Percentiles rank a stretch among this genome's conserved stretches.
Evolutionary conservation across 2,888 invertebrate species (phyloP).

Genomic region (Embidobia sp.): DNA sequence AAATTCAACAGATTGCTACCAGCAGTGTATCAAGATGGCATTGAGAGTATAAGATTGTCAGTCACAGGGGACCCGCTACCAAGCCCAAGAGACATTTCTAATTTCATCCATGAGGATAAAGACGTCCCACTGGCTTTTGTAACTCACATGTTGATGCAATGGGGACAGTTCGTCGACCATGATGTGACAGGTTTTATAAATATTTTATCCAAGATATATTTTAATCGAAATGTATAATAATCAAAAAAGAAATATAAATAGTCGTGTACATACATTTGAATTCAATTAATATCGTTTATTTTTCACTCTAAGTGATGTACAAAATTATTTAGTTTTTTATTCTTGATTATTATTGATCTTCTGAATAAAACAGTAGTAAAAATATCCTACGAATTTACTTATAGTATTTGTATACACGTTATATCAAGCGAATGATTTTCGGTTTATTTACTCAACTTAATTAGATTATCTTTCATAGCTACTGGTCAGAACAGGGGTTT

Average conservation of each 20-base stretch:
- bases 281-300: too few relatives aligned
- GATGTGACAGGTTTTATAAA: slow-evolving; percentile 85
- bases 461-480: slow-evolving; percentile 77
- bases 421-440: slow-evolving; percentile 8
- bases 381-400: too few relatives aligned
- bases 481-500: slow-evolving; percentile 90
- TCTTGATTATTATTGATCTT: too few relatives aligned
- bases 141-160: slow-evolving; percentile 93
- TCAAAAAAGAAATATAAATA: too few relatives aligned
- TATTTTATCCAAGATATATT: too few relatives aligned
- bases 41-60: slow-evolving; percentile 84
- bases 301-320: too few relatives aligned
- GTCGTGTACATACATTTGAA: too few relatives aligned
- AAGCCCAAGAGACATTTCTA: slow-evolving; percentile 89
- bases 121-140: slow-evolving; percentile 86
- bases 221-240: too few relatives aligned
- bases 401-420: too few relatives aligned
- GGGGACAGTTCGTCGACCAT: slow-evolving; percentile 96
- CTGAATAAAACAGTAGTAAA: too few relatives aligned
- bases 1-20: slow-evolving; percentile 85
- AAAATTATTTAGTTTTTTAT: too few relatives aligned
- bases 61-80: slow-evolving; percentile 86
- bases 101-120: slow-evolving; percentile 85
- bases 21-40: slow-evolving; percentile 91
- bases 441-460: slow-evolving; percentile 25